Percentiles rank a stretch among this genome's conserved stretches.
phyloP scores from a whole-genome alignment of 2,797 vertebrate species.

The Petrocephalus sullivani region DNA sequence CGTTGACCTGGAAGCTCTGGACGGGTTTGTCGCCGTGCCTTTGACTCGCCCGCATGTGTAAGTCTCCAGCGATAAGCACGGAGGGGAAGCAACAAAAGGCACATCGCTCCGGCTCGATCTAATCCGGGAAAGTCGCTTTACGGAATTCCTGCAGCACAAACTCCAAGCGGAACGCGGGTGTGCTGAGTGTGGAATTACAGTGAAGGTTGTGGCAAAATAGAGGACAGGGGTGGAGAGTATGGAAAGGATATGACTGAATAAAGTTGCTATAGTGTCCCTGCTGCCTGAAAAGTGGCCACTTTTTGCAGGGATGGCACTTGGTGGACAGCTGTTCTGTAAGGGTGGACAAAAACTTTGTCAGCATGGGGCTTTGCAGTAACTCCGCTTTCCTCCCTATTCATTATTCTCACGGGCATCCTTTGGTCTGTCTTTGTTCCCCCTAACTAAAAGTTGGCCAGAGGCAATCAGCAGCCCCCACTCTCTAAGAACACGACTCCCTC shows the following conservation, averaged over 20 bases:
- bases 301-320: constrained; percentile 22
- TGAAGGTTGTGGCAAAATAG: not conserved
- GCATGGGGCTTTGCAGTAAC: constrained; percentile 18
- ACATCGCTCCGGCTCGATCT: not conserved
- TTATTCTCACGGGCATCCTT: constrained; percentile 29
- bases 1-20: not conserved
- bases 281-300: not conserved
- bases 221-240: not conserved
- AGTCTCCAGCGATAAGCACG: not conserved
- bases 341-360: constrained; percentile 11
- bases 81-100: not conserved
- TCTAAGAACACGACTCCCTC: constrained; percentile 30
- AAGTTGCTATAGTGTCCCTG: not conserved
- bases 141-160: not conserved
- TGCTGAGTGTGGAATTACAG: not conserved
- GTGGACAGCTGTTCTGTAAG: constrained; percentile 27
- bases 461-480: not conserved
- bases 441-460: constrained; percentile 23
- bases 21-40: not conserved
- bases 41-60: not conserved
- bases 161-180: not conserved
- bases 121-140: constrained; percentile 15
- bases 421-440: constrained; percentile 27
- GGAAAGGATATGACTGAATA: not conserved
- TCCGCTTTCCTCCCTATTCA: constrained; percentile 21